Evolutionary conservation across 2,888 invertebrate genomes (phyloP), one percentile per base, ranked within the genome.

Genomic region (Diogma glabrata): DNA sequence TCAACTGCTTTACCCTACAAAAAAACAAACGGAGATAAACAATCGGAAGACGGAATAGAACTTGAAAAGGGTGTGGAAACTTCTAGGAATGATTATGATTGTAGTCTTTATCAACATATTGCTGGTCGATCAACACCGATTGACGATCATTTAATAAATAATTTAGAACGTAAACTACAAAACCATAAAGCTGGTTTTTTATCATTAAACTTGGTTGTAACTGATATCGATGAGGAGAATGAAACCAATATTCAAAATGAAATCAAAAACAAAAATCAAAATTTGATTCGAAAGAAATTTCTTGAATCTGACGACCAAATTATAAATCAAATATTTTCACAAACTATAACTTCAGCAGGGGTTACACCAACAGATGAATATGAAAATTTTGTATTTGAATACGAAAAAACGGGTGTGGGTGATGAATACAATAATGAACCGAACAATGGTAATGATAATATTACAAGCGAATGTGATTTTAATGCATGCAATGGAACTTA

Each of bases 301-400:
- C 51, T 51, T 26, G 54, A 54, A 14, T 46, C 24, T 28, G 51
- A 50, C 43, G 40, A 47, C n/a, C 20, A 24, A 17, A 50, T 47
- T 30, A 52, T 54, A 24, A 52, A 33, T 28, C 46, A 51, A 30
- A 24, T 52, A 36, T 54, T 54, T 49, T 54, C 54, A 22, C 52
- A 54, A 28, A 54, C 54, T 2, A 54, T 54, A 8, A 49, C 36
- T 3, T 52, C 54, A 12, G 49, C 54, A 5, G 52, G 51, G 14
- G 52, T 45, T 9, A 54, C 54, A 19, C 54, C 54, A 24, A 54
- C 54, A 2, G 54, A 54, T 28, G 54, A 53, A 16, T 20, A 30
- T 30, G 53, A 53, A 10, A 10, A 40, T 7, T 43, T 43, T 43
- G 22, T 8, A 43, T 43, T 43, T 23, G 43, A 43, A n/a, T n/a